phyloP scores from a whole-genome alignment of 2,113 vertebrate genomes.

The Taurulus bubalis region DNA sequence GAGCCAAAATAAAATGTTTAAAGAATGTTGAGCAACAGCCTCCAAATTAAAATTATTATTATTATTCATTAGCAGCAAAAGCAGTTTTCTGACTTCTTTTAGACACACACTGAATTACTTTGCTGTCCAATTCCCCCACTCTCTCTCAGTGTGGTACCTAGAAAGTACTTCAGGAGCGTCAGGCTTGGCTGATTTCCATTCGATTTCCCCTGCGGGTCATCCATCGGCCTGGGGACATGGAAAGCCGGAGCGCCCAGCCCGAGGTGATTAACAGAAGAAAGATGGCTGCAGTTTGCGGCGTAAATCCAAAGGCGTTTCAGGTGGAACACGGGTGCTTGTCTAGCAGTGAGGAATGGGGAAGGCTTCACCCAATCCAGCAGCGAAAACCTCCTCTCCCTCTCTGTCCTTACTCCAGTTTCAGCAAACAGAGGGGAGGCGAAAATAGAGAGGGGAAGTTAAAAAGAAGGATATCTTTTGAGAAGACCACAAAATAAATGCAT shows the following conservation, averaged over 20 bases:
- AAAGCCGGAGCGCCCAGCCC: conserved; percentile 64
- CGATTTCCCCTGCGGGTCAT: conserved; percentile 82
- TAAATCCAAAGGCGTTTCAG: conserved; percentile 81
- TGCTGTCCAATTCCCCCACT: conserved; percentile 34
- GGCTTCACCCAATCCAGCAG: conserved; percentile 62
- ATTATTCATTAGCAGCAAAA: conserved; percentile 6
- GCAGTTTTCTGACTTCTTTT: conserved; percentile 7
- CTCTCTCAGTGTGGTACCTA: conserved; percentile 56
- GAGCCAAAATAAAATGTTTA: not conserved
- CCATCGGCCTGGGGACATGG: conserved; percentile 70
- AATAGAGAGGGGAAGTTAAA: not conserved
- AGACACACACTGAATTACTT: conserved; percentile 47
- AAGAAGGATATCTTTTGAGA: not conserved
- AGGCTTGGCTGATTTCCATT: conserved; percentile 77
- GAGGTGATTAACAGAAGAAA: conserved; percentile 83
- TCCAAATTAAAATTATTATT: not conserved
- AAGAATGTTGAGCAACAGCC: not conserved
- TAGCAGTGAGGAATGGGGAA: conserved; percentile 79
- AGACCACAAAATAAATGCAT: conserved; percentile 8
- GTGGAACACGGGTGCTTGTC: conserved; percentile 78
- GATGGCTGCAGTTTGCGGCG: conserved; percentile 66
- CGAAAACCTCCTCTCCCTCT: conserved; percentile 69
- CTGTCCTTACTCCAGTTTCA: conserved; percentile 18
- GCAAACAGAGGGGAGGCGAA: conserved; percentile 10
- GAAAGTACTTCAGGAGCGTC: conserved; percentile 68